Base-by-base conservation (phyloP, 2,888 invertebrate species). In the Euplexia lucipara region DNA sequence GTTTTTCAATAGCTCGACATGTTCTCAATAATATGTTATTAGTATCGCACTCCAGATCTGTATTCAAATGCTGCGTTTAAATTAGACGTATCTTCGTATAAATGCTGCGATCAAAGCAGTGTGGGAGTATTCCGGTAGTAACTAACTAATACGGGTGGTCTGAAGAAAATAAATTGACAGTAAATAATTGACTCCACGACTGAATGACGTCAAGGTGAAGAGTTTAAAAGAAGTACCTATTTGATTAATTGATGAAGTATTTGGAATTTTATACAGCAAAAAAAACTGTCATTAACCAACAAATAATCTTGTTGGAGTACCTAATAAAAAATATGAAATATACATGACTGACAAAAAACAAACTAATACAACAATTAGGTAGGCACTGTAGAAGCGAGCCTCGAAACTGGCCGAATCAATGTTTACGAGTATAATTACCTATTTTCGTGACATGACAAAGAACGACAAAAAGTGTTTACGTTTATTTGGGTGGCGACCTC, bases 401-500 rank as follows among this genome's bases (percentile, higher is more conserved):
- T 49, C 34, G 35, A 42, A 44, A 59, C 44, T 68, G 41, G 62
- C 41, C 41, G 68, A 62, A 75, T 75, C 58, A 78, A 75, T 78
- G 75, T 74, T 57, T 35, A 16, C 47, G 34, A 57, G 52, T 53
- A 44, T 71, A 73, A 65, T 69, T 70, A 79, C 60, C 56, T 70
- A 57, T 71, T 79, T 75, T 74, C 73, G 60, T 79, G 77, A 81
- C 76, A 82, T 72, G 79, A 85, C 78, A 79, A 75, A 74, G 75
- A 75, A 70, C 67, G 66, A 78, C 80, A 88, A 86, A 88, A 87
- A 86, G 75, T 79, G 83, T 84, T 86, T 84, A 87, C 86, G 79
- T 85, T 86, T 85, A 86, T 89, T 90, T 86, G 85, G 88, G 85
- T 83, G 83, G 79, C 87, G 90, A 88, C 92, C 92, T 91, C 88